phyloP scores from a whole-genome alignment of 2,797 vertebrate species.

The Syncerus caffer region DNA sequence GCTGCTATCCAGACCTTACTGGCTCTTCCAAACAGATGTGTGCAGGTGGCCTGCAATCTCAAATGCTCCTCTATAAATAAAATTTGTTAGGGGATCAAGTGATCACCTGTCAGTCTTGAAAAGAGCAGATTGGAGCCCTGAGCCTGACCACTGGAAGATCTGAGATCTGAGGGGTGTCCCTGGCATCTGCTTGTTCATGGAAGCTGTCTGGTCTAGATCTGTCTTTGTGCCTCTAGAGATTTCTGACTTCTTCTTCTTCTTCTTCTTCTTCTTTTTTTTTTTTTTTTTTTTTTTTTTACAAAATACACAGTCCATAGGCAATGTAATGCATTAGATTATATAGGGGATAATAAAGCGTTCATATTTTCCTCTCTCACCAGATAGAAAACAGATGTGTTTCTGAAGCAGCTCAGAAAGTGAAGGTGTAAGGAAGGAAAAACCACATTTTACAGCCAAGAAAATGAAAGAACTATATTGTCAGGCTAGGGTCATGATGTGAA shows the following conservation, averaged over 20 bases:
- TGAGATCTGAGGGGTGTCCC: not conserved
- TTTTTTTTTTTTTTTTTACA: constrained; percentile 20
- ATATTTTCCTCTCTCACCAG: constrained; percentile 42
- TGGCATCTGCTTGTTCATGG: not conserved
- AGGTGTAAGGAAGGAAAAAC: constrained; percentile 67
- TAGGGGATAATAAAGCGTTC: constrained; percentile 46
- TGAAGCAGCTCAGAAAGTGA: constrained; percentile 65
- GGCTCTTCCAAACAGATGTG: constrained; percentile 48
- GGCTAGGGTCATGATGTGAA: not conserved
- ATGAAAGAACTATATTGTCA: constrained; percentile 49
- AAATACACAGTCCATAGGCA: constrained; percentile 12
- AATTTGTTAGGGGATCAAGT: constrained; percentile 63
- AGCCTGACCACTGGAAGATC: constrained; percentile 14
- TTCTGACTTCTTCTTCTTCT: not conserved
- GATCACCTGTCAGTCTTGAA: constrained; percentile 49
- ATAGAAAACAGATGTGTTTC: constrained; percentile 75
- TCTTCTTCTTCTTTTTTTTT: not conserved
- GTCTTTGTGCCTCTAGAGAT: constrained; percentile 30
- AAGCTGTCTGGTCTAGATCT: not conserved
- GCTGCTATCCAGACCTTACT: not conserved
- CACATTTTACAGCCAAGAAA: constrained; percentile 67
- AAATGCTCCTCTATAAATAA: constrained; percentile 59
- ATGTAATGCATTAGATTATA: constrained; percentile 34
- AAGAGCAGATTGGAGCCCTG: not conserved
- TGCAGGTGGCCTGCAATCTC: constrained; percentile 19